Percentiles rank a stretch among this genome's conserved stretches.
These are phyloP conservation scores for Riparia riparia DNA, from an alignment of 2,113 vertebrate species.

Conservation along the genomic window DNA sequence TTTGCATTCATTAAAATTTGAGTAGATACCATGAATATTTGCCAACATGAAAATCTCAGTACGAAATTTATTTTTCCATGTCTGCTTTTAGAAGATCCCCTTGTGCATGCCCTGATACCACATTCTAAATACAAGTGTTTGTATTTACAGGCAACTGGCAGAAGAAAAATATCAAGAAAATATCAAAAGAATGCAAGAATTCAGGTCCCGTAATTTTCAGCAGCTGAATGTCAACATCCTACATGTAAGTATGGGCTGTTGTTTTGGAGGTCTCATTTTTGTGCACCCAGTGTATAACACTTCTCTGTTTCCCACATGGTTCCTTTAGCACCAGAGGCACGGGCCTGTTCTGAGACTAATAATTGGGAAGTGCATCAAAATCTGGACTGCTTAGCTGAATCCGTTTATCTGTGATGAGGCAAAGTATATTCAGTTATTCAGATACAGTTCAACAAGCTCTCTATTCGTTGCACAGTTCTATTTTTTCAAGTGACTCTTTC, in stretches of 20 bases:
- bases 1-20: background rate
- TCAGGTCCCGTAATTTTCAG: constrained; percentile 74
- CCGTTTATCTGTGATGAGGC: background rate
- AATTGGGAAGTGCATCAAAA: background rate
- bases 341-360: background rate
- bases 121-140: background rate
- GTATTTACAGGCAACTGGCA: constrained; percentile 77
- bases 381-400: background rate
- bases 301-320: background rate
- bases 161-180: constrained; percentile 87
- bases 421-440: background rate
- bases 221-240: constrained; percentile 66
- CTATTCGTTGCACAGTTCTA: background rate
- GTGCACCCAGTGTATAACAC: background rate
- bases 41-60: background rate
- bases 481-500: background rate
- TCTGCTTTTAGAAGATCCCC: background rate
- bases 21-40: background rate
- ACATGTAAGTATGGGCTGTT: constrained; percentile 60
- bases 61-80: background rate
- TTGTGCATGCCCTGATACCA: background rate
- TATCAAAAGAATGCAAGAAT: constrained; percentile 74
- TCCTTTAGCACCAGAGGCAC: background rate
- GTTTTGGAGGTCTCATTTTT: background rate
- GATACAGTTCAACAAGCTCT: background rate